phyloP scores from a whole-genome alignment of 2,113 vertebrate species.

The Alosa alosa region DNA sequence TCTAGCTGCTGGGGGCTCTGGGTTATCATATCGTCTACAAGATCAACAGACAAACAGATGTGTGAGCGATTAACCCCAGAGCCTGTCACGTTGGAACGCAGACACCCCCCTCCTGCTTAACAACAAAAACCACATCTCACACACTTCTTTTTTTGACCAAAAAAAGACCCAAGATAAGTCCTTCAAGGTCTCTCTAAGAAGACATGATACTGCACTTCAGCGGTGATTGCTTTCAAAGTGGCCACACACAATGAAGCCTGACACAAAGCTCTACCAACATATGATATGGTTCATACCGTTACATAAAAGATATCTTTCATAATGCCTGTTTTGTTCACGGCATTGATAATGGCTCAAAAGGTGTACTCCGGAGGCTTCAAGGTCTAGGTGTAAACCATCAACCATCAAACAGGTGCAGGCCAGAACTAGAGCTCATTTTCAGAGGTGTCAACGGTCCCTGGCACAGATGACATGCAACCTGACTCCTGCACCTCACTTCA shows the following conservation, averaged over 20 bases:
- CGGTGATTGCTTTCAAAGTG: constrained; percentile 14
- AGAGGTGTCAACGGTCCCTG: neutral
- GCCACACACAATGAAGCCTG: neutral
- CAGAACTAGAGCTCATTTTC: neutral
- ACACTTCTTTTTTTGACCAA: neutral
- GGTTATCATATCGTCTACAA: constrained; percentile 51
- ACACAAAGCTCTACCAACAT: neutral
- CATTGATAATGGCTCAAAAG: neutral
- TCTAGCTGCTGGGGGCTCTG: constrained; percentile 72
- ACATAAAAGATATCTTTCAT: neutral
- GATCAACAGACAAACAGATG: constrained; percentile 24
- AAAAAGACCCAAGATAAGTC: neutral
- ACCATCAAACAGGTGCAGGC: constrained; percentile 8
- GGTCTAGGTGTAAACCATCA: constrained; percentile 5
- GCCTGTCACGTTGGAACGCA: neutral
- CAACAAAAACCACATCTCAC: neutral
- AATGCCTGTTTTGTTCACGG: neutral
- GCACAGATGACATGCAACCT: constrained; percentile 24
- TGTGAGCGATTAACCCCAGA: neutral
- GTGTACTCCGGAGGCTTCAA: neutral
- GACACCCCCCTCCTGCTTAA: neutral
- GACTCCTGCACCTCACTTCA: constrained; percentile 2
- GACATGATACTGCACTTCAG: constrained; percentile 5
- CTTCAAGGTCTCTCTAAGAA: neutral
- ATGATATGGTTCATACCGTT: neutral